Evolutionary conservation across 2,113 vertebrate genomes (phyloP).

Genomic region (Petrocephalus microphthalmus): DNA sequence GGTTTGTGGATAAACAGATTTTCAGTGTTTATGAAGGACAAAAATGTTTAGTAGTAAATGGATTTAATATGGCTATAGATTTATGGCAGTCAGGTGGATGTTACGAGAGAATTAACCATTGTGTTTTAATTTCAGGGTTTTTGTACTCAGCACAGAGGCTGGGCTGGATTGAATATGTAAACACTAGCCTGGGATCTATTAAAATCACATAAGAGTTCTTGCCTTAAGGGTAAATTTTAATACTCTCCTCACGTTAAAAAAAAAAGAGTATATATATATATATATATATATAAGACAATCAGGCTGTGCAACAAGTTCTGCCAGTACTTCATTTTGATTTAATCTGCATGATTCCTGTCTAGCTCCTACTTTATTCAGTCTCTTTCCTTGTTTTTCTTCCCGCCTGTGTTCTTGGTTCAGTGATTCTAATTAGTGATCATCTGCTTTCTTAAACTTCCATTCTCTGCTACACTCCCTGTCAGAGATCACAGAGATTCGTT

Average conservation of each 20-base stretch:
- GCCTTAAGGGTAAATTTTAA: background rate
- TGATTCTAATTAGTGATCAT: slow-evolving; percentile 3
- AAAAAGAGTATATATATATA: no score
- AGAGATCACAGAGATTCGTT: slow-evolving; percentile 76
- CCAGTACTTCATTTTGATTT: background rate
- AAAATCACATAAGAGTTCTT: background rate
- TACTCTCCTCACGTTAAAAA: background rate
- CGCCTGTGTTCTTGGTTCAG: background rate
- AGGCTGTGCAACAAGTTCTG: background rate
- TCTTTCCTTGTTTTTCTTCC: background rate
- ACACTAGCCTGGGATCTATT: background rate
- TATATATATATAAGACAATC: background rate
- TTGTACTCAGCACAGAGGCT: background rate
- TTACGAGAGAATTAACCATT: background rate
- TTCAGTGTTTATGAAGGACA: background rate
- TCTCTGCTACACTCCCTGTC: slow-evolving; percentile 76
- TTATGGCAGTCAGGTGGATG: background rate
- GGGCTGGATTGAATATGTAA: background rate
- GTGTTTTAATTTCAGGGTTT: background rate
- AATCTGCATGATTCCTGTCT: background rate
- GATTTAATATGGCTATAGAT: background rate
- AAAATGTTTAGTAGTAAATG: background rate
- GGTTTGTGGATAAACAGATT: background rate
- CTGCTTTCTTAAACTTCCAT: slow-evolving; percentile 10
- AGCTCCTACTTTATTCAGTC: background rate